Evolutionary conservation across 2,113 vertebrate species (phyloP).

Genomic region (Orthonyx spaldingii): DNA sequence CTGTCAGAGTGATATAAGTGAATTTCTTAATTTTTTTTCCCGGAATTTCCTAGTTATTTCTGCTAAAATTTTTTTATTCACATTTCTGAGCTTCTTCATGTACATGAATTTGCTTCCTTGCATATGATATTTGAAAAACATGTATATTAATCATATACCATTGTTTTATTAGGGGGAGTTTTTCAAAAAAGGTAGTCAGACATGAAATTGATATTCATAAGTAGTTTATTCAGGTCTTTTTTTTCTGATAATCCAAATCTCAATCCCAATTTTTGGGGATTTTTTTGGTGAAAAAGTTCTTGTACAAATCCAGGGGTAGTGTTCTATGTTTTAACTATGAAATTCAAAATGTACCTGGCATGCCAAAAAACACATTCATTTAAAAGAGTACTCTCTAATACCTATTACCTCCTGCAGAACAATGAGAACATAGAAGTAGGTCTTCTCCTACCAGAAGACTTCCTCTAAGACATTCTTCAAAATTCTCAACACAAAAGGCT

Average conservation of each 20-base stretch:
- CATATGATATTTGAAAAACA: neutral
- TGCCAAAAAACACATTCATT: neutral
- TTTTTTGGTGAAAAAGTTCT: neutral
- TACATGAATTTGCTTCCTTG: neutral
- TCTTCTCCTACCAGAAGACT: neutral
- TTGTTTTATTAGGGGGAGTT: neutral
- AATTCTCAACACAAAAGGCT: neutral
- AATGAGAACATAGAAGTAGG: neutral
- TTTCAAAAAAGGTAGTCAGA: neutral
- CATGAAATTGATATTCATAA: neutral
- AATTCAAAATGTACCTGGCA: neutral
- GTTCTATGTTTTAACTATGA: neutral
- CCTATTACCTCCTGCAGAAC: neutral
- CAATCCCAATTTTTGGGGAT: neutral
- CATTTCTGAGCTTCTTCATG: neutral
- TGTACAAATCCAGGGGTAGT: neutral
- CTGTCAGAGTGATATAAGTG: neutral
- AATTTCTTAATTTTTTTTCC: neutral
- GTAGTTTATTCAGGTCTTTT: neutral
- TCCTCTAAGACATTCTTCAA: neutral
- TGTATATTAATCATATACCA: neutral
- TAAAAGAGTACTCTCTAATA: neutral
- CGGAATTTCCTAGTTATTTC: neutral
- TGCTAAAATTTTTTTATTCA: neutral
- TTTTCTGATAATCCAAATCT: neutral